Percentiles rank a stretch among this genome's conserved stretches.
phyloP scores from a whole-genome alignment of 2,113 vertebrate species.

The Anseranas semipalmata region DNA sequence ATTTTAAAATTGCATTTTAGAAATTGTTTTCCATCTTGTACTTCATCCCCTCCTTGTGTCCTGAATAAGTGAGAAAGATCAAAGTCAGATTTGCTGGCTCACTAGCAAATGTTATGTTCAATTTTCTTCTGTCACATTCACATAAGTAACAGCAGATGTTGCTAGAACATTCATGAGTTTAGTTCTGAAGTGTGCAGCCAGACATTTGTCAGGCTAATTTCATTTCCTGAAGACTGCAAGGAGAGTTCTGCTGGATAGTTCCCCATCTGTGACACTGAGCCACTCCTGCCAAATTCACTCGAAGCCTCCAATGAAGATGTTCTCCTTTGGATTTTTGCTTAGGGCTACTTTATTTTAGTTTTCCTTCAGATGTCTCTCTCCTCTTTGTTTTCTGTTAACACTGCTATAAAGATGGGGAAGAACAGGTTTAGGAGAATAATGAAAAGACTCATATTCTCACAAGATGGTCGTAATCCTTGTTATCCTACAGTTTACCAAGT shows the following conservation, averaged over 20 bases:
- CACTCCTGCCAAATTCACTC: background rate
- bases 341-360: background rate
- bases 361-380: background rate
- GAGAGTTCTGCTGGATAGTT: conserved; percentile 36
- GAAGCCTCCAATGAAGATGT: conserved; percentile 20
- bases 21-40: background rate
- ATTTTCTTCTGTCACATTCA: background rate
- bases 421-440: background rate
- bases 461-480: background rate
- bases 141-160: conserved; percentile 50
- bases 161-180: conserved; percentile 43
- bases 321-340: background rate
- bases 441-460: background rate
- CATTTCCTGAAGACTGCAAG: conserved; percentile 16
- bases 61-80: background rate
- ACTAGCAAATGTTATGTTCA: background rate
- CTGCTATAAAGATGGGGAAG: background rate
- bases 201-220: conserved; percentile 53
- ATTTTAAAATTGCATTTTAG: background rate
- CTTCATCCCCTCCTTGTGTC: background rate
- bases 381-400: background rate
- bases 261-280: background rate
- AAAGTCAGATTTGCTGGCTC: background rate
- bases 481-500: background rate
- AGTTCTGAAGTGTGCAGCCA: conserved; percentile 17